Evolutionary conservation across 2,888 invertebrate species (phyloP), one percentile per base, ranked within the genome.

Genomic region (Caenorhabditis sp.): DNA sequence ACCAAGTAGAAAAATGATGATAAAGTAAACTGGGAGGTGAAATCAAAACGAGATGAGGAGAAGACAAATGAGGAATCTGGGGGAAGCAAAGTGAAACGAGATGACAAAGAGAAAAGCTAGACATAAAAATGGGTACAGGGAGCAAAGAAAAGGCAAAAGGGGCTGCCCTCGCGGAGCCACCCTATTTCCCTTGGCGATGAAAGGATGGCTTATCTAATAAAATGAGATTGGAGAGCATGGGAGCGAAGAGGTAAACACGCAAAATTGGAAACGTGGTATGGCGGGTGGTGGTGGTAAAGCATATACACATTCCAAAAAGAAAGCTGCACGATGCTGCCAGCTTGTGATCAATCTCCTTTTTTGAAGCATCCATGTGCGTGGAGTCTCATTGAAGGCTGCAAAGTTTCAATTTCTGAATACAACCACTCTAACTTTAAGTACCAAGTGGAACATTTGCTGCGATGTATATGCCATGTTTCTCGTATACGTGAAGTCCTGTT

Each of bases 291-390:
- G 38, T 38, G 38, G 38, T 38, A 38, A 38, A 38, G 38, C 38
- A 54, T 14, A 59, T 41, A 26, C 26, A 63, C 31, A 58, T 58
- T 58, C 31, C 58, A 58, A 58, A 58, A 58, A 58, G 58, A n/a
- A 35, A 54, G 59, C 47, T 19, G 54, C 54, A 66, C 28, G 44
- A 47, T 47, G 38, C 41, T 44, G 41, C 28, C n/a, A n/a, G n/a
- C n/a, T n/a, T n/a, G n/a, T n/a, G n/a, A 24, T 88, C 72, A 92
- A 64, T 92, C 92, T 24, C 92, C 92, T 82, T 92, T 92, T 87
- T 88, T 91, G 86, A n/a, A 92, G 85, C 19, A 92, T 85, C 90
- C 91, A 92, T 22, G 90, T 87, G 24, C 91, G 86, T 10, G 92
- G 91, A 58, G 87, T 86, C 68, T 91, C 91, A 82, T 91, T 85